Percentiles rank a stretch among this genome's conserved stretches.
These are phyloP conservation scores for Trichogramma evanescens DNA, from an alignment of 2,888 invertebrate genomes.

Conservation along the genomic window DNA sequence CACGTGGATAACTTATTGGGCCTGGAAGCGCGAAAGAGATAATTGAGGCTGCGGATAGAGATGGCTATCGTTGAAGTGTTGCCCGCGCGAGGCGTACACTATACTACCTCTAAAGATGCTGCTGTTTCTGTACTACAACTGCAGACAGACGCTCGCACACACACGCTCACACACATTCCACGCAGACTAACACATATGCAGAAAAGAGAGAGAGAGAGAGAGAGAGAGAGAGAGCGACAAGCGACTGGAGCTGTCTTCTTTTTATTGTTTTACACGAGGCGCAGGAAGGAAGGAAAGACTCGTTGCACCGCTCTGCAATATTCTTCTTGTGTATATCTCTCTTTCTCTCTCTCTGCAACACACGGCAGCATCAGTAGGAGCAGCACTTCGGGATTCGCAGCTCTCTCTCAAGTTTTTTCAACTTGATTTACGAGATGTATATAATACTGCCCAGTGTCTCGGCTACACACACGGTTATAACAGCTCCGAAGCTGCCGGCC, in stretches of 20 bases:
- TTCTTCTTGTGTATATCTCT: neutral
- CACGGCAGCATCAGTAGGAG: neutral
- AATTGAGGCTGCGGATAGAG: slow-evolving; percentile 7
- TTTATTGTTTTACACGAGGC: too few relatives aligned
- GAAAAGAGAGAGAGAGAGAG: neutral
- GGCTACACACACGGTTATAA: too few relatives aligned
- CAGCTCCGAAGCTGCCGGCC: too few relatives aligned
- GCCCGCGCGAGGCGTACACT: too few relatives aligned
- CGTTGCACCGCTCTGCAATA: too few relatives aligned
- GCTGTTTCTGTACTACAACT: too few relatives aligned
- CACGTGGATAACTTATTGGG: neutral
- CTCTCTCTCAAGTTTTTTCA: too few relatives aligned
- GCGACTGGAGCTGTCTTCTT: neutral
- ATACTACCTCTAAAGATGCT: too few relatives aligned
- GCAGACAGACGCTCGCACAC: neutral
- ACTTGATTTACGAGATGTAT: too few relatives aligned
- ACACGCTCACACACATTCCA: neutral
- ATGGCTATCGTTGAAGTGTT: too few relatives aligned
- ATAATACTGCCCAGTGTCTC: too few relatives aligned
- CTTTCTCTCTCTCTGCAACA: neutral
- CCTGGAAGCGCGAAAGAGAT: slow-evolving; percentile 5
- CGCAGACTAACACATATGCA: neutral
- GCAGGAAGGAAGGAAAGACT: too few relatives aligned
- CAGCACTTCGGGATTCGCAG: neutral
- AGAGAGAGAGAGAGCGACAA: neutral